Base-by-base conservation (phyloP, 2,113 vertebrate genomes). In the Callipepla californica region DNA sequence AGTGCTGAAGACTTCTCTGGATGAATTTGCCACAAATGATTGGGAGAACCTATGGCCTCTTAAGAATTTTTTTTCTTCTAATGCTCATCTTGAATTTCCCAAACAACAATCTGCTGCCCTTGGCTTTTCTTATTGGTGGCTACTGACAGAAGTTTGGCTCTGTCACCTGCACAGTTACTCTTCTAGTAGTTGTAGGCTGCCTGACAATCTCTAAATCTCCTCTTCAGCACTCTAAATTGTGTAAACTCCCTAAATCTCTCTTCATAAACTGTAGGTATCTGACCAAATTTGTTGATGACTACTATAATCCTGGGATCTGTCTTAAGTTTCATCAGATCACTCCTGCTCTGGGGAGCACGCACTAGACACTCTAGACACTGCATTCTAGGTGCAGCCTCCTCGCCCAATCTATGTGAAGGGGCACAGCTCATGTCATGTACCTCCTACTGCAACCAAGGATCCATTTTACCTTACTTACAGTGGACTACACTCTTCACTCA, bases 401-500 rank as follows among this genome's bases (percentile, higher is more conserved):
- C 17, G 25, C 25, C 10, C 0, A 1, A 2, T 2, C 36, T 23
- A 42, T 1, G 0, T 7, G n/a, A 26, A 30, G 59, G 3, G 14
- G 2, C 26, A 45, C 6, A 2, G 7, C 10, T 18, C 32, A 72
- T 38, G 32, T 6, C 25, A 34, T 0, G 0, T 4, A 85, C 11
- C 30, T 80, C 25, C 30, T 70, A 51, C 12, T 2, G 4, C 2
- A 69, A 47, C 32, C 23, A 34, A 69, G 45, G n/a, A 34, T 23
- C 6, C 11, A 28, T 36, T 69, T 69, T 7, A 5, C 18, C 15
- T 67, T 6, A 1, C 6, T 61, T 0, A 1, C 26, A 11, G 3
- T 55, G 32, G 65, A 3, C 19, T 0, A 0, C 0, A 2, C n/a
- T 70, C 26, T 28, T 92, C 38, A 11, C 13, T 30, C 1, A 0